These are phyloP conservation scores for Gonatopus flavifemur DNA, from an alignment of 1,140 invertebrate species.

Conservation along the genomic window DNA sequence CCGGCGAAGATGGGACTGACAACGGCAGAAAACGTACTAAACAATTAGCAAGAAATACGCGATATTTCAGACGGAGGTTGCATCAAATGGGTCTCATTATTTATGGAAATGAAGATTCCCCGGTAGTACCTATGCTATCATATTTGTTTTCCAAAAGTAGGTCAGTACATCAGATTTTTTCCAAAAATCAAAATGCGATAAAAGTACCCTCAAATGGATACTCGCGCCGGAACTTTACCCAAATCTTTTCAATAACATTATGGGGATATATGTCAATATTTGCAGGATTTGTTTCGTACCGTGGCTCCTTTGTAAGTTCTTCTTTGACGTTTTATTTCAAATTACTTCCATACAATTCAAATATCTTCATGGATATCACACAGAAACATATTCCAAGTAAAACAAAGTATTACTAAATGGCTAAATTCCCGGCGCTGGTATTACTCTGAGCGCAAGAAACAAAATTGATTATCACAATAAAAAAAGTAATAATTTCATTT, in stretches of 20 bases:
- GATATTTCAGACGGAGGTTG: constrained; percentile 84
- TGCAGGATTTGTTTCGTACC: no score
- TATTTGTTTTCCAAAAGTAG: constrained; percentile 94
- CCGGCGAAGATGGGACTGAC: constrained; percentile 79
- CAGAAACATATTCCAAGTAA: no score
- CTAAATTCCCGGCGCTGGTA: no score
- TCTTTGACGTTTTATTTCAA: not conserved
- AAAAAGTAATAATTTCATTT: constrained; percentile 1
- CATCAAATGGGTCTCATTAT: constrained; percentile 92
- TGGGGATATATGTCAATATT: no score
- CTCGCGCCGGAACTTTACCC: no score
- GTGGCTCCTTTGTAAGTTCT: no score
- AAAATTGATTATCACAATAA: no score
- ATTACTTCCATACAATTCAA: no score
- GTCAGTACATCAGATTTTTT: constrained; percentile 56
- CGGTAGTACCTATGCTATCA: constrained; percentile 93
- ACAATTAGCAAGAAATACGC: constrained; percentile 79
- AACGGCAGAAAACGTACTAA: constrained; percentile 74
- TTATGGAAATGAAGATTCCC: constrained; percentile 96
- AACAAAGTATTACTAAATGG: no score
- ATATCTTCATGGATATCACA: not conserved
- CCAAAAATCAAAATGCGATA: not conserved
- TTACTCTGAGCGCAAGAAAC: no score
- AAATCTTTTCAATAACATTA: no score
- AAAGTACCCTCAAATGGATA: no score